These are phyloP conservation scores for Buteo buteo DNA, from an alignment of 2,113 vertebrate genomes.

Conservation along the genomic window DNA sequence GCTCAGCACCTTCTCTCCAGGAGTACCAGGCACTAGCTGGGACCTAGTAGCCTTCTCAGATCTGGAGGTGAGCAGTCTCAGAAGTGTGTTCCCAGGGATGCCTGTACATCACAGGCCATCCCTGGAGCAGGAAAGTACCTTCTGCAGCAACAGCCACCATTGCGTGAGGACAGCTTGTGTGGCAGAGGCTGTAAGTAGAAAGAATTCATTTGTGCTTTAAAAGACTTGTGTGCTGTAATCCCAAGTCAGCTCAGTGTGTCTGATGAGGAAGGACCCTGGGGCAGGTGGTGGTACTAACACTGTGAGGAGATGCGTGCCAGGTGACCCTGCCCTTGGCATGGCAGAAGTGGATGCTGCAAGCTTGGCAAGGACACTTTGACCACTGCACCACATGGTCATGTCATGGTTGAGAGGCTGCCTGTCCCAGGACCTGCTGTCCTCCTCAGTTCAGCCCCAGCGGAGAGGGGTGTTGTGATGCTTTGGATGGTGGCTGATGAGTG, in stretches of 20 bases:
- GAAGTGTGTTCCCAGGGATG: background rate
- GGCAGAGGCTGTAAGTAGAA: background rate
- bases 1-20: background rate
- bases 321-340: background rate
- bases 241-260: background rate
- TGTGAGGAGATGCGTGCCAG: accelerated
- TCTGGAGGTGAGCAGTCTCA: background rate
- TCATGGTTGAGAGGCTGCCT: background rate
- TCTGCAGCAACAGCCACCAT: background rate
- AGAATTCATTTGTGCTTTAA: too few species aligned
- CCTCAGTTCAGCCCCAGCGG: background rate
- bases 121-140: background rate
- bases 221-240: background rate
- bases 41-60: background rate
- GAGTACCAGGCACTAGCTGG: background rate
- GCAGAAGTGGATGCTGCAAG: background rate
- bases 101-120: background rate
- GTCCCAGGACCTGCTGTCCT: background rate
- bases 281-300: too few species aligned
- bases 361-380: background rate
- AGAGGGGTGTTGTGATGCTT: background rate
- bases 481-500: background rate
- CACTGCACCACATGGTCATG: accelerated
- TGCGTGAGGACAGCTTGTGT: accelerated
- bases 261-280: background rate